Evolutionary conservation across 2,797 vertebrate species (phyloP).

Genomic region (Arnoldichthys spilopterus): DNA sequence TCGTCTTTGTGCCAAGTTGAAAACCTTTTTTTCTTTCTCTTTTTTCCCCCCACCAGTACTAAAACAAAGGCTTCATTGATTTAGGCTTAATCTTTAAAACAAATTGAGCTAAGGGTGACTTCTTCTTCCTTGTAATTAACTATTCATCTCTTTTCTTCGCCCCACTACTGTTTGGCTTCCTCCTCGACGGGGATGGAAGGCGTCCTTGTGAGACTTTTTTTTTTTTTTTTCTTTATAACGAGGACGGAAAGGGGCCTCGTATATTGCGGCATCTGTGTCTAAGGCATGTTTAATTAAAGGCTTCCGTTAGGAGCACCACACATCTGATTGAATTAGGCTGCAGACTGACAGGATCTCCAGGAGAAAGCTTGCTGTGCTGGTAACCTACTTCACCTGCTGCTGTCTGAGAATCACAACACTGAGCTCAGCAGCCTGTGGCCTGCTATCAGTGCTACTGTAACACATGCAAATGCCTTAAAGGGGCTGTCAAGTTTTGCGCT

Average conservation of each 20-base stretch:
- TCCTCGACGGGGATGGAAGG: slow-evolving; percentile 19
- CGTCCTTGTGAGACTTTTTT: slow-evolving; percentile 13
- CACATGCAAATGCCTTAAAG: background rate
- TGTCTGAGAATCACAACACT: slow-evolving; percentile 48
- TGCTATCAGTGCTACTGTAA: background rate
- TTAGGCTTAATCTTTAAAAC: slow-evolving; percentile 36
- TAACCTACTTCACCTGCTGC: slow-evolving; percentile 65
- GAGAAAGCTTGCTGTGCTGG: slow-evolving; percentile 58
- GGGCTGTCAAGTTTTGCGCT: too few relatives aligned
- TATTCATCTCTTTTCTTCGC: slow-evolving; percentile 7
- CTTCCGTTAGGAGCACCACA: slow-evolving; percentile 40
- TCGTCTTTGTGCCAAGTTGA: slow-evolving; percentile 19
- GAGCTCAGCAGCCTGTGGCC: slow-evolving; percentile 28
- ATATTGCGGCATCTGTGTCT: background rate
- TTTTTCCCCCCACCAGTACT: background rate
- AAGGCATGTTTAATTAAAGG: slow-evolving; percentile 52
- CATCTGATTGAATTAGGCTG: slow-evolving; percentile 59
- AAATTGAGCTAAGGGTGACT: slow-evolving; percentile 16
- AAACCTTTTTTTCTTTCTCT: background rate
- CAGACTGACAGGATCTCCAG: slow-evolving; percentile 57
- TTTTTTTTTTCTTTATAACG: slow-evolving; percentile 15
- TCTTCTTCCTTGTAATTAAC: slow-evolving; percentile 25
- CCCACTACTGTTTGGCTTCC: slow-evolving; percentile 5
- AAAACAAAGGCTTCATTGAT: slow-evolving; percentile 21
- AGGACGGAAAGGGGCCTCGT: background rate